Percentiles rank a stretch among this genome's conserved stretches.
Evolutionary conservation across 2,797 vertebrate species (phyloP).

Genomic region (Rhinichthys osculus): DNA sequence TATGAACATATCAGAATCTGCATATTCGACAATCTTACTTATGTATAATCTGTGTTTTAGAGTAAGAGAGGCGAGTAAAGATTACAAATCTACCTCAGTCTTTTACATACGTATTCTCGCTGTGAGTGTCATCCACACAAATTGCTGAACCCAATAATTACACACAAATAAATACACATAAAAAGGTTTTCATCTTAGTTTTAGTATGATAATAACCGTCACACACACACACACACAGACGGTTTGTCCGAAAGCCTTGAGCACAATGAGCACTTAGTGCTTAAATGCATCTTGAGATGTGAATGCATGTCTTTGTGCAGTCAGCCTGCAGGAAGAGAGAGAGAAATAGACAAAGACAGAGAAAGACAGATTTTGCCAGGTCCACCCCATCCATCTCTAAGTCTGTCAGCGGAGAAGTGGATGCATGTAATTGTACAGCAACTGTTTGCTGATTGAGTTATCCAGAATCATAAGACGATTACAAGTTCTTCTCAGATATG

Average conservation of each 20-base stretch:
- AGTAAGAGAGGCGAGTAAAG: neutral
- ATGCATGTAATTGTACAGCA: slow-evolving; percentile 76
- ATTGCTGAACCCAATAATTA: neutral
- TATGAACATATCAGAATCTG: neutral
- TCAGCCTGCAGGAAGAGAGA: slow-evolving; percentile 62
- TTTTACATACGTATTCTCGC: neutral
- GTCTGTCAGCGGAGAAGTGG: slow-evolving; percentile 68
- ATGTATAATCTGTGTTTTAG: neutral
- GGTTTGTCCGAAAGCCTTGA: slow-evolving; percentile 10
- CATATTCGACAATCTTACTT: neutral
- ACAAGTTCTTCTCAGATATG: slow-evolving; percentile 2
- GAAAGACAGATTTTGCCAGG: slow-evolving; percentile 61
- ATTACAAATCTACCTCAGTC: neutral
- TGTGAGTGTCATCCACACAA: neutral
- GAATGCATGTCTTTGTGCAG: slow-evolving; percentile 78
- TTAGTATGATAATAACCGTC: neutral
- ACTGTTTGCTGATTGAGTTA: slow-evolving; percentile 71
- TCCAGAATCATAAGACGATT: slow-evolving; percentile 50
- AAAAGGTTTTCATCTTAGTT: slow-evolving; percentile 6
- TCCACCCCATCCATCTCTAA: slow-evolving; percentile 62
- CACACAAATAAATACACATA: neutral
- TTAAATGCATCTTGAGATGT: slow-evolving; percentile 79
- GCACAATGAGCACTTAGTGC: slow-evolving; percentile 77
- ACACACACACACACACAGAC: neutral
- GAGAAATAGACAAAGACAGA: slow-evolving; percentile 19